Percentiles rank a stretch among this genome's conserved stretches.
phyloP scores from a whole-genome alignment of 2,113 vertebrate genomes.

The Boleophthalmus pectinirostris region DNA sequence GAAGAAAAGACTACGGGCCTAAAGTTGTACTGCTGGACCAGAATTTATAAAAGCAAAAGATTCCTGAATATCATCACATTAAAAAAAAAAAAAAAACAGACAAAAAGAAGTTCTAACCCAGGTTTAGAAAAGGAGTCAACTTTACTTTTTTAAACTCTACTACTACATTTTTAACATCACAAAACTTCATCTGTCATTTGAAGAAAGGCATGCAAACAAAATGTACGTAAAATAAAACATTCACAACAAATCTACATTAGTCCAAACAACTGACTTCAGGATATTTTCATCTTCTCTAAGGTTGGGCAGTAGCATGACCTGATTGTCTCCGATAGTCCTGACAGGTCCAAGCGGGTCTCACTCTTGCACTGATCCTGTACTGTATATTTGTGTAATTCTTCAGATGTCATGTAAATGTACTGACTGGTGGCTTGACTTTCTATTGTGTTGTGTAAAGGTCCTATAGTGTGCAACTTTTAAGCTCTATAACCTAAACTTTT shows the following conservation, averaged over 20 bases:
- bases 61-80: too few species aligned
- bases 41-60: too few species aligned
- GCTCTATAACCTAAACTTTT: neutral
- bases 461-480: neutral
- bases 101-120: neutral
- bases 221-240: neutral
- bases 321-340: neutral
- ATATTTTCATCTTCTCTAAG: neutral
- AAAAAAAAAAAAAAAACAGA: too few species aligned
- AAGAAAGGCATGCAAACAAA: neutral
- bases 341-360: neutral
- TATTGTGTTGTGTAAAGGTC: constrained; percentile 34
- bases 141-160: too few species aligned
- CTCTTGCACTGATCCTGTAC: neutral
- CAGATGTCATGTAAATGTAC: constrained; percentile 9
- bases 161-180: neutral
- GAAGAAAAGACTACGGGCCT: neutral
- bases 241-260: neutral
- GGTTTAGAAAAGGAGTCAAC: neutral
- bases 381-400: neutral
- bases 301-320: neutral
- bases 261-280: neutral
- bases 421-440: constrained; percentile 41
- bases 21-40: neutral
- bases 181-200: neutral